phyloP scores from a whole-genome alignment of 2,113 vertebrate genomes.

The Phyllostomus hastatus region DNA sequence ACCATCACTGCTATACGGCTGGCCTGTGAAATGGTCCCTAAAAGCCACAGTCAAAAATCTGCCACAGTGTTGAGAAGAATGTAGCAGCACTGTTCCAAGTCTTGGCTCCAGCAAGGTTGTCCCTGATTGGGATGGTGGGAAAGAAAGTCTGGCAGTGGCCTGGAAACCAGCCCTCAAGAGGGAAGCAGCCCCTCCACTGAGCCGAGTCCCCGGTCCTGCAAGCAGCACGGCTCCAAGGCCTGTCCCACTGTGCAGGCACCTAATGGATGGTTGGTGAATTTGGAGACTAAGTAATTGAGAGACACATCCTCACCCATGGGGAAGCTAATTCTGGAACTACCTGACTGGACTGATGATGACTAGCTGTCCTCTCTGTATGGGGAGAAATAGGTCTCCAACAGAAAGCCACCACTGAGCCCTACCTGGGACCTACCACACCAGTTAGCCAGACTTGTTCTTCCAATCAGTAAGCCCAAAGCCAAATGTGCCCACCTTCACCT shows the following conservation, averaged over 20 bases:
- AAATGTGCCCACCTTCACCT: fast-evolving
- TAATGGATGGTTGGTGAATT: too few species aligned
- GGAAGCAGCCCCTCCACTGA: background rate
- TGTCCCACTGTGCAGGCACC: background rate
- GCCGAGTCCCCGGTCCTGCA: background rate
- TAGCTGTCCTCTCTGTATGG: background rate
- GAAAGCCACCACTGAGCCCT: background rate
- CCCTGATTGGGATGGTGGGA: background rate
- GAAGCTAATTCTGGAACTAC: background rate
- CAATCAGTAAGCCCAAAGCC: background rate
- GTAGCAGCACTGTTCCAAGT: fast-evolving
- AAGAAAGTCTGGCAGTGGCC: background rate
- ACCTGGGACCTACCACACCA: fast-evolving
- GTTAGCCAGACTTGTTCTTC: background rate
- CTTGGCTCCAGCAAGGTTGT: background rate
- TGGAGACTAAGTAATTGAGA: background rate
- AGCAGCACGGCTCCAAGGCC: background rate
- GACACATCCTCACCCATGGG: fast-evolving
- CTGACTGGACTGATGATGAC: background rate
- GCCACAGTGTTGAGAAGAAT: background rate
- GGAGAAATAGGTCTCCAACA: background rate
- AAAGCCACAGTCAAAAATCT: background rate
- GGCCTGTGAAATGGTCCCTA: background rate
- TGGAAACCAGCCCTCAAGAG: too few species aligned
- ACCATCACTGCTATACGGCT: fast-evolving